These are phyloP conservation scores for Arnoldichthys spilopterus DNA, from an alignment of 2,797 vertebrate species.

Conservation along the genomic window DNA sequence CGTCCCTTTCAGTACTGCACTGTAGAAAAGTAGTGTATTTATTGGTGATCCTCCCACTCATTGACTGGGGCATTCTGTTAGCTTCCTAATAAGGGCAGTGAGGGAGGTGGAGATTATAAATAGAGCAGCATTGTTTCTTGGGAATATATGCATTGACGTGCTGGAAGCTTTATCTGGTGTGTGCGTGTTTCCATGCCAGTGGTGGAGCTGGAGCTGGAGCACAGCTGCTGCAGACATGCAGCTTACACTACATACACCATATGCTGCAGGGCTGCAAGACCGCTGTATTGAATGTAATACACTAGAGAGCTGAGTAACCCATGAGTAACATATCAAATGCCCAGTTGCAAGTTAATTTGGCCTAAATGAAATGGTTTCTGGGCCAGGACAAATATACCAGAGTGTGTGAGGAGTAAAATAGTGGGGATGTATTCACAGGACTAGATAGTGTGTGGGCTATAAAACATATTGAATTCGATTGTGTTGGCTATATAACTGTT, in stretches of 20 bases:
- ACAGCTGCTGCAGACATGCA: constrained; percentile 28
- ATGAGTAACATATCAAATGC: constrained; percentile 41
- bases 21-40: constrained; percentile 11
- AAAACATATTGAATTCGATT: neutral
- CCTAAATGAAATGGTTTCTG: constrained; percentile 49
- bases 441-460: neutral
- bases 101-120: constrained; percentile 68
- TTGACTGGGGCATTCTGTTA: constrained; percentile 43
- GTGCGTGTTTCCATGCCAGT: constrained; percentile 68
- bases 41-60: constrained; percentile 18
- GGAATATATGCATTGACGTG: constrained; percentile 75
- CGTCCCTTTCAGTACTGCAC: neutral
- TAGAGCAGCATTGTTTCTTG: constrained; percentile 66
- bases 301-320: constrained; percentile 26
- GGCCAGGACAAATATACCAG: neutral
- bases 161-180: constrained; percentile 68
- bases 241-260: constrained; percentile 26
- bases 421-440: constrained; percentile 15
- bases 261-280: constrained; percentile 17
- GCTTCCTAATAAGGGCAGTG: constrained; percentile 71
- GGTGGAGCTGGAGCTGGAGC: constrained; percentile 54
- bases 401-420: constrained; percentile 11
- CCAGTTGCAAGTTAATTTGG: constrained; percentile 44
- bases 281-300: constrained; percentile 8
- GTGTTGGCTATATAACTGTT: no score